Base-by-base conservation (phyloP, 1,140 invertebrate genomes). In the Hyles vespertilio region DNA sequence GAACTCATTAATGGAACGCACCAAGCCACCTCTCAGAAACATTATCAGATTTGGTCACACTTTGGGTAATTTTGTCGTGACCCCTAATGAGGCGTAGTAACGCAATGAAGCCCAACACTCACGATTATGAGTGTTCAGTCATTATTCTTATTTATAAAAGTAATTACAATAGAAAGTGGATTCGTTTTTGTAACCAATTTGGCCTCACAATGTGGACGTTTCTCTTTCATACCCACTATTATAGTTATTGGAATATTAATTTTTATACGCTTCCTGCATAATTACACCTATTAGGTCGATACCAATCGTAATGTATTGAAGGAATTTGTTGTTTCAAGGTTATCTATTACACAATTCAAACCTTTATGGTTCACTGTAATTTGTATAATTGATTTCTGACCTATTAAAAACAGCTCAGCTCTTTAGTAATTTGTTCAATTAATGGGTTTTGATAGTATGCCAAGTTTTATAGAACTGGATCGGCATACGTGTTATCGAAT, bases 31-130 rank as follows among this genome's bases (percentile, higher is more conserved):
- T 75, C 75, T 79, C 60, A 66, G 70, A 58, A 56, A 78, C 72
- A 81, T 81, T 83, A 87, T 87, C 83, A 79, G 79, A 87, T 87
- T 84, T 69, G 73, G 83, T 86, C 83, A 86, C 82, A 87, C 81
- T 83, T 81, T 63, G 54, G 56, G 70, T 74, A 74, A 84, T 80
- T 83, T 77, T 67, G 67, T 71, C 60, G 40, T 72, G 65, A 71
- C 70, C 72, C 72, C 60, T 84, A 87, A 87, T 87, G 80, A 86
- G 81, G 74, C 63, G 64, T 34, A 69, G 71, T 74, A 85, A 83
- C 77, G 81, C 81, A 72, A 84, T 76, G 74, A 75, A 72, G 61
- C 63, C 59, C 59, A 61, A 64, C 76, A 78, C 74, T 82, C 74
- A 73, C 61, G 58, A 65, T 81, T 77, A 81, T 79, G 69, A 81